phyloP scores from a whole-genome alignment of 1,140 invertebrate genomes.

The Zaprionus ghesquierei region DNA sequence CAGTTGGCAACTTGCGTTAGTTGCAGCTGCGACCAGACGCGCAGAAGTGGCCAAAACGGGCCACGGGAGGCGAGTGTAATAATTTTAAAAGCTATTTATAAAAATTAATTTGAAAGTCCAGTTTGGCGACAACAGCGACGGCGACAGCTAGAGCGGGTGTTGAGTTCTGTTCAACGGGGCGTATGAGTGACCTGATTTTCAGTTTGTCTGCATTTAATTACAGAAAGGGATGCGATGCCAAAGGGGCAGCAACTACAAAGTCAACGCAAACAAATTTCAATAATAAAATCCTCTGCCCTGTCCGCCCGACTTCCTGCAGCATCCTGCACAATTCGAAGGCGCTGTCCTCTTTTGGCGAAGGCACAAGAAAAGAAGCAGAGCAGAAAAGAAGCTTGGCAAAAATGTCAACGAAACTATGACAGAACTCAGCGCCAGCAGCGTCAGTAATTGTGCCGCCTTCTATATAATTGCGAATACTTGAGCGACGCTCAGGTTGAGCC shows the following conservation, averaged over 20 bases:
- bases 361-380: not conserved
- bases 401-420: conserved; percentile 30
- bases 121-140: conserved; percentile 29
- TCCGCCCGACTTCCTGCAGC: not conserved
- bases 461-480: conserved; percentile 23
- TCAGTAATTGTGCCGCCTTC: conserved; percentile 22
- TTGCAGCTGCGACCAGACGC: conserved; percentile 58
- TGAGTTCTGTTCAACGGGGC: conserved; percentile 29
- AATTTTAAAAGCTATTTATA: conserved; percentile 65
- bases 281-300: conserved; percentile 52
- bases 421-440: not conserved
- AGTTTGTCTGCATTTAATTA: conserved; percentile 77
- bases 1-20: conserved; percentile 51
- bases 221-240: conserved; percentile 58
- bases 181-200: conserved; percentile 70
- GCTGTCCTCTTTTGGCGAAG: not conserved
- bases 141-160: not conserved
- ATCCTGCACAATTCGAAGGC: conserved; percentile 14
- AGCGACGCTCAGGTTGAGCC: not conserved
- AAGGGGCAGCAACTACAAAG: conserved; percentile 43
- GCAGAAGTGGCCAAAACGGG: conserved; percentile 22
- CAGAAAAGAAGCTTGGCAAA: not conserved
- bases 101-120: conserved; percentile 71
- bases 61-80: conserved; percentile 37
- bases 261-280: conserved; percentile 68